Base-by-base conservation (phyloP, 2,113 vertebrate genomes). In the Pteruthius melanotis region DNA sequence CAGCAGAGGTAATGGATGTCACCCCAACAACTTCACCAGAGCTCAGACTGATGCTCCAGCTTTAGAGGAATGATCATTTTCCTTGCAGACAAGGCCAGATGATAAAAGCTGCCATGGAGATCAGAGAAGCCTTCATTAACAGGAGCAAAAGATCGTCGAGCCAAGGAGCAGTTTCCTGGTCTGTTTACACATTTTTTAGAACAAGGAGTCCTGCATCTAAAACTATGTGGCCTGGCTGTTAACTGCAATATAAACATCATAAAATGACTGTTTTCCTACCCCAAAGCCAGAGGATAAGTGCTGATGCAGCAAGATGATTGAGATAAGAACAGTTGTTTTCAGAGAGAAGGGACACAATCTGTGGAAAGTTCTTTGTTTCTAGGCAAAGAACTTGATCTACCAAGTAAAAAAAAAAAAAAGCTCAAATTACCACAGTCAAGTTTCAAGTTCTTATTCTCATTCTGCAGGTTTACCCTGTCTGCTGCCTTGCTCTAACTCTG, bases 181-280 rank as follows among this genome's bases (percentile, higher is more conserved):
- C 47, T 95, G 76, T 75, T 90, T 81, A 70, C 65, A 49, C 7
- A 13, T 66, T 40, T 85, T 70, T 56, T 78, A 74, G 93, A 45
- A 81, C 76, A 81, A 54, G 82, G 44, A 80, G 47, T 94, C 60
- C 87, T 93, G 18, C 33, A 22, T 87, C 82, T 80, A 44, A 77
- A 78, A 44, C 71, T 81, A 3, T 1, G 2, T 79, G 75, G 87
- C 39, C 75, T 95, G 60, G 85, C 59, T 88, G 53, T 75, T 83
- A 80, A 80, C 42, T 85, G 75, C 45, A 95, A 22, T 40, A 66
- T 54, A 89, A 91, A 77, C 71, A 75, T 75, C 61, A 64, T 53
- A 78, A 96, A 83, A 16, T 40, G 19, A 30, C 77, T 96, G 56
- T 59, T 90, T 92, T 90, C 83, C 53, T 80, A 56, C 76, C 52